phyloP scores from a whole-genome alignment of 2,888 invertebrate genomes.

The Itoplectis maculator region DNA sequence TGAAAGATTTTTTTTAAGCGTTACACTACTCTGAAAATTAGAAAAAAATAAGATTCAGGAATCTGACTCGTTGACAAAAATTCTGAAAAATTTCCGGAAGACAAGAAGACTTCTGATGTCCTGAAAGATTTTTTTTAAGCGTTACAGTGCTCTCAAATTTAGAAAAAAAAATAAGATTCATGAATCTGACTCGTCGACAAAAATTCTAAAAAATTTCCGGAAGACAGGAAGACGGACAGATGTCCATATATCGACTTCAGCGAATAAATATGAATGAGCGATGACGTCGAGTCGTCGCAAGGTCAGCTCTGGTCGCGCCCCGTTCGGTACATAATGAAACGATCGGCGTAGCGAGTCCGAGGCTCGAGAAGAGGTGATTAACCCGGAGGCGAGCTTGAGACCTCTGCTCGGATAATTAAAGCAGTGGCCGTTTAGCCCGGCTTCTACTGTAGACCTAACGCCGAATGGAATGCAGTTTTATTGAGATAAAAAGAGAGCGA shows the following conservation, averaged over 20 bases:
- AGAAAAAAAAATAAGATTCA: neutral
- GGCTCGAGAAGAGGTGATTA: slow-evolving; percentile 68
- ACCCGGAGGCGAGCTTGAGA: slow-evolving; percentile 69
- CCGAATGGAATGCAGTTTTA: slow-evolving; percentile 81
- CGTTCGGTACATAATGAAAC: slow-evolving; percentile 52
- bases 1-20: slow-evolving; percentile 43
- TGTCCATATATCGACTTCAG: slow-evolving; percentile 11
- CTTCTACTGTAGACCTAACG: slow-evolving; percentile 71
- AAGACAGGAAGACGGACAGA: neutral
- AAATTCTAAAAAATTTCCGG: neutral
- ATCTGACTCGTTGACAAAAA: no score
- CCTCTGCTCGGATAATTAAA: slow-evolving; percentile 77
- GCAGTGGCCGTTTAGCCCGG: slow-evolving; percentile 73
- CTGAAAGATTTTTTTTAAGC: slow-evolving; percentile 45
- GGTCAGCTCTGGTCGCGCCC: slow-evolving; percentile 50
- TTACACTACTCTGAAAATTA: neutral
- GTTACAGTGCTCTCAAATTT: neutral
- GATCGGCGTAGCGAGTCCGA: slow-evolving; percentile 59
- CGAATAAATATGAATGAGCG: slow-evolving; percentile 51
- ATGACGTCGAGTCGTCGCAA: slow-evolving; percentile 40
- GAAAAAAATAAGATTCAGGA: neutral
- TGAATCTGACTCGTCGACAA: no score
- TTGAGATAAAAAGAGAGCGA: slow-evolving; percentile 73
- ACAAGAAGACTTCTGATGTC: no score
- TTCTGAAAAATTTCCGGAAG: no score